Conservation (phyloP, 2,888 invertebrate species). For the Cryptus viduatorius region DNA sequence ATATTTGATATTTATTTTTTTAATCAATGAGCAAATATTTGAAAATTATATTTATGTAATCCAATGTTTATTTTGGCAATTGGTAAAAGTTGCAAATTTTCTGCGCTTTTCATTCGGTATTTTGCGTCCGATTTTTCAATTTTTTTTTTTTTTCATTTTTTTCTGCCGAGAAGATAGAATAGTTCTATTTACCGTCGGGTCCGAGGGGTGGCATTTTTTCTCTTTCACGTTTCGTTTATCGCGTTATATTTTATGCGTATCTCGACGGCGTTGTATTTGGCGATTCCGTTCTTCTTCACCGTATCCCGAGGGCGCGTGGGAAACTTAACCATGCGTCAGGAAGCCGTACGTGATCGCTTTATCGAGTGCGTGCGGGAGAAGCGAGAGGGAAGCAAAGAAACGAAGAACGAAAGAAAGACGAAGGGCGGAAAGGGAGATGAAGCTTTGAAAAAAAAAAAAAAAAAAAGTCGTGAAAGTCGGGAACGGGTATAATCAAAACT, state of each 20-base stretch:
- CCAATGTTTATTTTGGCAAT: conserved; percentile 5
- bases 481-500: conserved; percentile 68
- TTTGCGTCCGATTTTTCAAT: conserved; percentile 18
- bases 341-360: conserved; percentile 78
- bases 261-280: conserved; percentile 21
- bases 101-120: conserved; percentile 45
- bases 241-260: conserved; percentile 19
- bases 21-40: conserved; percentile 45
- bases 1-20: background rate
- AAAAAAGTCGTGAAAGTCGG: conserved; percentile 39
- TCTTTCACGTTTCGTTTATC: conserved; percentile 48
- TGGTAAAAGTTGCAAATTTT: conserved; percentile 24
- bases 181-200: conserved; percentile 37
- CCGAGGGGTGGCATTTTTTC: conserved; percentile 19
- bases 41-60: conserved; percentile 20
- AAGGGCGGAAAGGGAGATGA: conserved; percentile 33
- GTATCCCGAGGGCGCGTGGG: conserved; percentile 73
- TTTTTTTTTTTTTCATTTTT: conserved; percentile 19
- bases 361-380: conserved; percentile 73
- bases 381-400: conserved; percentile 37
- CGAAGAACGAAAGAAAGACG: conserved; percentile 32
- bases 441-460: conserved; percentile 20
- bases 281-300: conserved; percentile 39
- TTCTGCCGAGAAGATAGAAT: conserved; percentile 27
- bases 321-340: conserved; percentile 77